Conservation (phyloP, 2,888 invertebrate species). For the Balanococcus diminutus region DNA sequence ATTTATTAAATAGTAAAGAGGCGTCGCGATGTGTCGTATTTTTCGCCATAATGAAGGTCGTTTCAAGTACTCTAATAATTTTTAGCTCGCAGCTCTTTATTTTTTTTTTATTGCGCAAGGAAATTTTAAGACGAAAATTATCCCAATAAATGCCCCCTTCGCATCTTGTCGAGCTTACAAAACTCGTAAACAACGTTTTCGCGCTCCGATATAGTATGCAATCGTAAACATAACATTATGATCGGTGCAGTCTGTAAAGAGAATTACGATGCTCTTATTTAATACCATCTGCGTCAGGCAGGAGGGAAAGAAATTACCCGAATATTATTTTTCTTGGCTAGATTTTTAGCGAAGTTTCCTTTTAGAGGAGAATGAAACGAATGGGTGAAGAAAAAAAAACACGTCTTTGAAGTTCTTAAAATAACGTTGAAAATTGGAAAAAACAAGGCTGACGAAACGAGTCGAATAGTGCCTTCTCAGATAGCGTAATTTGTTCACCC, state of each 20-base stretch:
- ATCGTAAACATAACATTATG: not conserved
- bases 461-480: not conserved
- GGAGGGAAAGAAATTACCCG: not conserved
- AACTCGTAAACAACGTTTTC: not conserved
- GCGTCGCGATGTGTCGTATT: not conserved
- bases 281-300: not conserved
- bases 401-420: not conserved
- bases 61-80: not conserved
- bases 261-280: not conserved
- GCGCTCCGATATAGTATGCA: not conserved
- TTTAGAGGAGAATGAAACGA: not conserved
- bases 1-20: not conserved
- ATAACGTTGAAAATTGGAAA: not conserved
- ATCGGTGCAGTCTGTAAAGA: not conserved
- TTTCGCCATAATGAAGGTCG: not conserved
- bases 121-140: not conserved
- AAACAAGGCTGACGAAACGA: not conserved
- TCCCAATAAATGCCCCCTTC: not conserved
- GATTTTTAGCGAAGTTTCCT: not conserved
- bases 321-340: not conserved
- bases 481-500: not conserved
- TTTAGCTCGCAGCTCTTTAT: not conserved
- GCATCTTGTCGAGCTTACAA: not conserved
- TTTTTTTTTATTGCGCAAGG: not conserved
- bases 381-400: not conserved